Evolutionary conservation across 2,888 invertebrate genomes (phyloP), one percentile per base, ranked within the genome.

Genomic region (Pedicia rivosa): DNA sequence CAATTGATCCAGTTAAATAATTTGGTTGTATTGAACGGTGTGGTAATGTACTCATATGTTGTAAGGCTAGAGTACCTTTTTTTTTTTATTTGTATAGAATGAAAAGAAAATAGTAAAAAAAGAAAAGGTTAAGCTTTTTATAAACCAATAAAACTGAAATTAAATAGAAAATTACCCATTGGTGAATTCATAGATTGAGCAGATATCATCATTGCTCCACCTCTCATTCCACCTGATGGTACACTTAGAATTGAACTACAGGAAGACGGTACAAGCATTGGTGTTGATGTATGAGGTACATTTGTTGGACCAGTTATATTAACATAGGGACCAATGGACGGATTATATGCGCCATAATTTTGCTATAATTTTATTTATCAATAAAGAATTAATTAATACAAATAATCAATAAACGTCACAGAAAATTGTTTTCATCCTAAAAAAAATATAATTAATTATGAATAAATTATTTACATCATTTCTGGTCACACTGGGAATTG

Each of bases 401-500:
- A 20, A 39, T 13, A 38, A 30, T 13, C 10, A n/a, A 33, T 37
- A 33, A 20, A 22, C 35, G 5, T 17, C 22, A 38, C 28, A 20
- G 33, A 39, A 14, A 15, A 28, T 28, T n/a, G 10, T 5, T 20
- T 6, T 5, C 20, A 24, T 3, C 24, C 24, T 19, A 37, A 25
- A 26, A 14, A 31, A 12, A n/a, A n/a, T n/a, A n/a, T n/a, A n/a
- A n/a, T n/a, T n/a, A n/a, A n/a, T n/a, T n/a, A 12, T 13, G 5
- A 10, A 6, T n/a, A 14, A 26, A 34, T 15, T 12, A 48, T 50
- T 53, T 50, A 59, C 59, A 53, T 59, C 59, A 40, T 55, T 57
- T 35, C 59, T 46, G 5, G 56, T 52, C 22, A 57, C 47, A 39
- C 53, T 57, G 30, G 66, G 67, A 29, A 67, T 62, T 32, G 73